A percentile compares a stretch with the other conserved stretches of the same genome.
These are phyloP conservation scores for Meta bourneti DNA, from an alignment of 2,888 invertebrate species.

Conservation along the genomic window DNA sequence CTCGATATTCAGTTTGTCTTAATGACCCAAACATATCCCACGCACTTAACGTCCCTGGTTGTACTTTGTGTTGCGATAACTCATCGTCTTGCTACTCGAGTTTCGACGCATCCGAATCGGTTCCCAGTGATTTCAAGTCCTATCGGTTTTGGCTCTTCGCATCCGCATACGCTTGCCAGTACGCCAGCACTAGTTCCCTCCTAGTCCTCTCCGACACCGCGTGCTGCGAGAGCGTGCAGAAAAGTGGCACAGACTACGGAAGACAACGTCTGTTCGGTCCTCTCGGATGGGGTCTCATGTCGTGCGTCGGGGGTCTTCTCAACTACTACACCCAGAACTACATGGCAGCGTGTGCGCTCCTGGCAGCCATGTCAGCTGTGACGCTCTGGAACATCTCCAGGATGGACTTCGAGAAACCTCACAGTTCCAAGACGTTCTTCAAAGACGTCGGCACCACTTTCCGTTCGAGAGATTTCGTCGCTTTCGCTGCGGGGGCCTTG, in stretches of 20 bases:
- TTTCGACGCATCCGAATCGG: too few relatives aligned
- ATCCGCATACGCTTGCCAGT: constrained; percentile 54
- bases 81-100: too few relatives aligned
- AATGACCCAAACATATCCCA: too few relatives aligned
- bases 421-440: constrained; percentile 7
- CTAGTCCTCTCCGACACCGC: constrained; percentile 76
- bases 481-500: constrained; percentile 21
- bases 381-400: constrained; percentile 14
- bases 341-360: not conserved
- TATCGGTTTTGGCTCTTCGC: constrained; percentile 76
- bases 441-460: constrained; percentile 23
- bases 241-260: constrained; percentile 60
- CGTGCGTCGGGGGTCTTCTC: constrained; percentile 16
- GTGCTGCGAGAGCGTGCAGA: constrained; percentile 66
- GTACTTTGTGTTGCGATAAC: too few relatives aligned
- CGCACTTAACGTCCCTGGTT: too few relatives aligned
- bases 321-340: constrained; percentile 30
- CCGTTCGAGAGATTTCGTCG: constrained; percentile 1
- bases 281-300: constrained; percentile 72
- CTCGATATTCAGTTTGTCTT: too few relatives aligned
- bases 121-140: not conserved
- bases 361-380: not conserved
- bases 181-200: constrained; percentile 50
- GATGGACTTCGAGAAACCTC: constrained; percentile 27
- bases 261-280: constrained; percentile 75